Evolutionary conservation across 2,888 invertebrate species (phyloP), one percentile per base, ranked within the genome.

Genomic region (Athripsodes cinereus): DNA sequence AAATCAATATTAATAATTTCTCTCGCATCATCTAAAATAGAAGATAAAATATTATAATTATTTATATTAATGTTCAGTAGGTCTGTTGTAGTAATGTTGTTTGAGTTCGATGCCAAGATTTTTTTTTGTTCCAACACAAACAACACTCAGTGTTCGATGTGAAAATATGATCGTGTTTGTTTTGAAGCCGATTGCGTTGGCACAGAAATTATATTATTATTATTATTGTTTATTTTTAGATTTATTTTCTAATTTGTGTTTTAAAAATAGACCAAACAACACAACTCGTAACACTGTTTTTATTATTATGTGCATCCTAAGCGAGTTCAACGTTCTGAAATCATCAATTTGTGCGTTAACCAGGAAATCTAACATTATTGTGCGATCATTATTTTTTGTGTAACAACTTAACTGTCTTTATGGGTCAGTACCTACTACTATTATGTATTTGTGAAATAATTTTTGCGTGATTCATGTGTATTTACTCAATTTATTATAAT

Each of bases 191-290:
- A 13, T 40, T 40, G 40, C 40, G 40, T 40, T 40, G 40, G 40
- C 40, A 40, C 40, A 40, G 8, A n/a, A 40, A 40, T 31, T 31
- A 31, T n/a, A n/a, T n/a, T n/a, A n/a, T n/a, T n/a, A 26, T 26
- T 26, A 26, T 26, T 26, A n/a, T 26, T 26, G 26, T 40, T 8
- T 40, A 40, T 40, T 40, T 40, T 8, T 40, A 40, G 40, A 40
- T 40, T 40, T 40, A 16, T 40, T 40, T 40, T 40, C 40, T 40
- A 40, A n/a, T 40, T 8, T 40, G 40, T 40, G 13, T 5, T 5
- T 40, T 40, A 40, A 40, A 40, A 40, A 40, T 40, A 40, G 40
- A n/a, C 13, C n/a, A n/a, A n/a, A n/a, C n/a, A n/a, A n/a, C 40
- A 8, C n/a, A n/a, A 16, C 16, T 40, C 5, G 26, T 13, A 40